Evolutionary conservation across 2,797 vertebrate genomes (phyloP), one percentile per base, ranked within the genome.

Genomic region (Limnodromus scolopaceus): DNA sequence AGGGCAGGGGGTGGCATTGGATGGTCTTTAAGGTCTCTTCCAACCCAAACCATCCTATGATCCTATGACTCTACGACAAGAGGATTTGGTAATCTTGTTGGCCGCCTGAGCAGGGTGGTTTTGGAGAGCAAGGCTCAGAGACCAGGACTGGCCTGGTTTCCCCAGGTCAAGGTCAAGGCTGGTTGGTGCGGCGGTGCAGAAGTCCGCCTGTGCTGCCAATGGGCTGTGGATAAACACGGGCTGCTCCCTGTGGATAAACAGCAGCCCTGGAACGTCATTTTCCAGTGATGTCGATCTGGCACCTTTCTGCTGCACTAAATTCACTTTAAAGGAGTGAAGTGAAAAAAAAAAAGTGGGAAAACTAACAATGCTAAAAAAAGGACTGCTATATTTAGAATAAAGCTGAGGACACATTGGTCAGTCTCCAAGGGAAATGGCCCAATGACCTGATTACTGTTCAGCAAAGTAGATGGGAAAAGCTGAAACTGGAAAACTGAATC

Each of bases 391-490:
- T 97, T 98, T 98, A 97, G 97, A 94, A 66, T 88, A 54, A 89
- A 95, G 90, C 86, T 95, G 93, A 97, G 96, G 96, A 93, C 28
- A 55, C 58, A 74, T 91, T 97, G 97, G 97, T 97, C 96, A 97
- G 88, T 96, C 93, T 95, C 93, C 93, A 97, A 96, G 92, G 95
- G 91, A 92, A 97, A 85, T 98, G 98, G 96, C 97, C 97, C 97
- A 97, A 91, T 98, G 97, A 98, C 97, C 97, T 95, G 97, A 97
- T 97, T 98, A 96, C 93, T 79, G 27, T 68, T 97, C 93, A 78
- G 94, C 89, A 96, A 96, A 97, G 93, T 68, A 53, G 81, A 96
- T 85, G 92, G 96, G 97, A 96, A 98, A 97, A 97, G 95, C 79
- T 95, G 96, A 97, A 97, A 87, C 78, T 97, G 97, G 97, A 97